Percentiles rank a stretch among this genome's conserved stretches.
Conservation (phyloP, 2,888 invertebrate genomes). For the Ariolimax columbianus region DNA sequence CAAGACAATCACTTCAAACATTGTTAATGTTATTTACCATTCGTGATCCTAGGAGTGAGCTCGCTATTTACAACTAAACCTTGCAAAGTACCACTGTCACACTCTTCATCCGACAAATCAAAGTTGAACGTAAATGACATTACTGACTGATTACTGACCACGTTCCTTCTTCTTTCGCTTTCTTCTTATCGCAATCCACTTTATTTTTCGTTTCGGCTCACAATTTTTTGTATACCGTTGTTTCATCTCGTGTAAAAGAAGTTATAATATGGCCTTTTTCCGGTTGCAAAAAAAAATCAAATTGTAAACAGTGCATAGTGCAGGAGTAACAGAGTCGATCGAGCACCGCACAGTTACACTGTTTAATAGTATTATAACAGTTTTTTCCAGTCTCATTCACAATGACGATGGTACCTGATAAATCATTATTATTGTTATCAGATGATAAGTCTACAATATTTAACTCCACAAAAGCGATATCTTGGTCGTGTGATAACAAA, state of each 20-base stretch:
- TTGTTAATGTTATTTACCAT: too few species aligned
- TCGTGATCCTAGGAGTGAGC: neutral
- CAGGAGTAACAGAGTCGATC: too few species aligned
- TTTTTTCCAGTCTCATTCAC: neutral
- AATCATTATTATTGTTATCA: neutral
- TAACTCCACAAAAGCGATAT: conserved; percentile 36
- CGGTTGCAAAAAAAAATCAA: too few species aligned
- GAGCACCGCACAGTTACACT: neutral
- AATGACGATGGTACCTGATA: neutral
- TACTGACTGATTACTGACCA: neutral
- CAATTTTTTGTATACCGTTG: neutral
- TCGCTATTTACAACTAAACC: neutral
- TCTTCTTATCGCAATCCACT: neutral
- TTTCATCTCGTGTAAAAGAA: too few species aligned
- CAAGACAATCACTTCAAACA: too few species aligned
- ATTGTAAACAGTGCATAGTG: too few species aligned
- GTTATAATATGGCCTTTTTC: too few species aligned
- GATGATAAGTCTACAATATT: conserved; percentile 2
- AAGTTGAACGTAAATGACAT: conserved; percentile 51
- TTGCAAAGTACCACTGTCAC: conserved; percentile 10
- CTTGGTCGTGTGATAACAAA: conserved; percentile 47
- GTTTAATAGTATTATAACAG: neutral
- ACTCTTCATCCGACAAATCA: conserved; percentile 30
- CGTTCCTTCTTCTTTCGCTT: neutral
- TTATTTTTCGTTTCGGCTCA: too few species aligned